A percentile compares a stretch with the other conserved stretches of the same genome.
These are phyloP conservation scores for Regulus satrapa DNA, from an alignment of 2,113 vertebrate genomes.

Conservation along the genomic window DNA sequence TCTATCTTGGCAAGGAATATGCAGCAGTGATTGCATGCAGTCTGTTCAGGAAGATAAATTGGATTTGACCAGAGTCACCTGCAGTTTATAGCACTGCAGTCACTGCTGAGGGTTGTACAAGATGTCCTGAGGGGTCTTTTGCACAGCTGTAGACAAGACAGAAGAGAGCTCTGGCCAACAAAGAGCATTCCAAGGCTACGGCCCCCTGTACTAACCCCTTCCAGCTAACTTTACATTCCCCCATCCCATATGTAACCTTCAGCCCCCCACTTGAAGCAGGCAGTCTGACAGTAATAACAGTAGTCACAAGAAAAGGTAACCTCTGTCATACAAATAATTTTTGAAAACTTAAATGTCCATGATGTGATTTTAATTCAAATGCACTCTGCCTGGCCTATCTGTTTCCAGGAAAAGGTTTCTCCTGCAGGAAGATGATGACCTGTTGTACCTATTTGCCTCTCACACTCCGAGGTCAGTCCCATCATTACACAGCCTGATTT, in stretches of 20 bases:
- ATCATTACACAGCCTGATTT: conserved; percentile 21
- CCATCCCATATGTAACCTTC: conserved; percentile 79
- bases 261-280: conserved; percentile 63
- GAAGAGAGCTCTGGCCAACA: conserved; percentile 38
- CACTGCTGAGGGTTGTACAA: conserved; percentile 12
- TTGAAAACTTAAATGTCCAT: conserved; percentile 78
- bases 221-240: conserved; percentile 56
- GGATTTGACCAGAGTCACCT: conserved; percentile 73
- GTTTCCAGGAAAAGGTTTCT: conserved; percentile 46
- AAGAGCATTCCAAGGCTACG: conserved; percentile 23
- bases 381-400: conserved; percentile 65
- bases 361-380: conserved; percentile 81
- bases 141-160: conserved; percentile 64
- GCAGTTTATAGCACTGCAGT: conserved; percentile 69
- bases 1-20: conserved; percentile 72
- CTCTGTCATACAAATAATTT: conserved; percentile 76
- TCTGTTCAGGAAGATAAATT: conserved; percentile 44
- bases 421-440: background rate
- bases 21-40: conserved; percentile 10
- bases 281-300: conserved; percentile 77
- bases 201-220: conserved; percentile 36
- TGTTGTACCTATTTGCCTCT: background rate
- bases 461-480: background rate
- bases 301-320: conserved; percentile 76
- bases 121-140: conserved; percentile 42